A percentile compares a stretch with the other conserved stretches of the same genome.
phyloP scores from a whole-genome alignment of 2,113 vertebrate species.

The Castor canadensis region DNA sequence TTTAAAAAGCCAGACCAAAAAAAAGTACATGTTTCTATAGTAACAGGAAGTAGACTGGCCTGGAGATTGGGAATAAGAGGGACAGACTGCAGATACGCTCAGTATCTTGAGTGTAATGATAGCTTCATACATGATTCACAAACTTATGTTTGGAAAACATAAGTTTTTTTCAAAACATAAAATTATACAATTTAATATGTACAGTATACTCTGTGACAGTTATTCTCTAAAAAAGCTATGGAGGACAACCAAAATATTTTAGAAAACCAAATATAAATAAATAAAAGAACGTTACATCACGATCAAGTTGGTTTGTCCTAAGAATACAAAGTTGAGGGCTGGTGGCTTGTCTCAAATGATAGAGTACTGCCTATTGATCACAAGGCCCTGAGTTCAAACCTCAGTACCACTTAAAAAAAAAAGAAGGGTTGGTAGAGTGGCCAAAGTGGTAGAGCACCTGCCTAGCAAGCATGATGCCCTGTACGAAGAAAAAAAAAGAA shows the following conservation, averaged over 20 bases:
- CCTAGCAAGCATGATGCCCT: too few relatives aligned
- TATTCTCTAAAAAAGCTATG: background rate
- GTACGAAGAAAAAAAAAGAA: too few relatives aligned
- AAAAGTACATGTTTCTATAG: background rate
- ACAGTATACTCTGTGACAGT: background rate
- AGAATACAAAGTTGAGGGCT: too few relatives aligned
- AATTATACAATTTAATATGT: background rate
- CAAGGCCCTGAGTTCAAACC: too few relatives aligned
- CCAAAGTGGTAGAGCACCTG: too few relatives aligned
- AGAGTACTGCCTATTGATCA: too few relatives aligned
- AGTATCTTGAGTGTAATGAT: background rate
- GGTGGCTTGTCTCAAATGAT: too few relatives aligned
- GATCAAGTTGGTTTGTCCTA: background rate
- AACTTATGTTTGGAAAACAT: too few relatives aligned
- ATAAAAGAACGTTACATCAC: background rate
- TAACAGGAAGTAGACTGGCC: background rate
- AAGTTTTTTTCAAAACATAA: too few relatives aligned
- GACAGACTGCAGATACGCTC: background rate
- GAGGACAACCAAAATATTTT: background rate
- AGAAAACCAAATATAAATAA: background rate
- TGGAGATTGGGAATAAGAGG: background rate
- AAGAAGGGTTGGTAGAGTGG: too few relatives aligned
- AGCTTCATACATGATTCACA: background rate
- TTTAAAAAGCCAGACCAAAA: background rate
- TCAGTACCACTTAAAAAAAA: too few relatives aligned